Conservation (phyloP, 2,113 vertebrate species). For the Labeo rohita region DNA sequence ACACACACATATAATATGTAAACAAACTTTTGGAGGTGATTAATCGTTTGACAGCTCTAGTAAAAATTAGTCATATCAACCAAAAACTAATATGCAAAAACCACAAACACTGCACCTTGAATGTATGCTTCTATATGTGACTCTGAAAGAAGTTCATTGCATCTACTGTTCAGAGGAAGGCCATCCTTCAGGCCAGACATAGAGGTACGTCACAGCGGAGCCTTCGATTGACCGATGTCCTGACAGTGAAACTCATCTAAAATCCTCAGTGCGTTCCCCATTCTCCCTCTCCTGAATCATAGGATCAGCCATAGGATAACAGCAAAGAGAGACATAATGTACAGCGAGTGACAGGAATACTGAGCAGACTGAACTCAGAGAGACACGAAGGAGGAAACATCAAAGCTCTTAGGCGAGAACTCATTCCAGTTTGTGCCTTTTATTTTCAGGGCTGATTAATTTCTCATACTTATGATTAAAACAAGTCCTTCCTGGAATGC, state of each 20-base stretch:
- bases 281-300: slow-evolving; percentile 16
- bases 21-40: too few species aligned
- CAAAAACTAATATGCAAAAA: background rate
- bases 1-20: too few species aligned
- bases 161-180: slow-evolving; percentile 2
- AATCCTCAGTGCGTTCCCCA: background rate
- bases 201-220: background rate
- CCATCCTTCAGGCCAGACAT: background rate
- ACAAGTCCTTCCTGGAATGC: slow-evolving; percentile 18
- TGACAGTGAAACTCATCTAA: slow-evolving; percentile 25
- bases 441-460: slow-evolving; percentile 15
- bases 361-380: background rate
- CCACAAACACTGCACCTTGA: background rate
- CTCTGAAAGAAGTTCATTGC: background rate
- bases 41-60: too few species aligned
- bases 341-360: slow-evolving; percentile 18
- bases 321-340: slow-evolving; percentile 27
- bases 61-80: background rate
- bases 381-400: slow-evolving; percentile 11
- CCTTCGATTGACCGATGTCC: slow-evolving; percentile 24
- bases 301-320: slow-evolving; percentile 20
- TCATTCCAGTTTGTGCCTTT: background rate
- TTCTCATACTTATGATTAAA: slow-evolving; percentile 30
- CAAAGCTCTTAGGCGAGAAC: background rate
- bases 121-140: background rate